phyloP scores from a whole-genome alignment of 2,888 invertebrate genomes.

The Ommatoiulus sabulosus region DNA sequence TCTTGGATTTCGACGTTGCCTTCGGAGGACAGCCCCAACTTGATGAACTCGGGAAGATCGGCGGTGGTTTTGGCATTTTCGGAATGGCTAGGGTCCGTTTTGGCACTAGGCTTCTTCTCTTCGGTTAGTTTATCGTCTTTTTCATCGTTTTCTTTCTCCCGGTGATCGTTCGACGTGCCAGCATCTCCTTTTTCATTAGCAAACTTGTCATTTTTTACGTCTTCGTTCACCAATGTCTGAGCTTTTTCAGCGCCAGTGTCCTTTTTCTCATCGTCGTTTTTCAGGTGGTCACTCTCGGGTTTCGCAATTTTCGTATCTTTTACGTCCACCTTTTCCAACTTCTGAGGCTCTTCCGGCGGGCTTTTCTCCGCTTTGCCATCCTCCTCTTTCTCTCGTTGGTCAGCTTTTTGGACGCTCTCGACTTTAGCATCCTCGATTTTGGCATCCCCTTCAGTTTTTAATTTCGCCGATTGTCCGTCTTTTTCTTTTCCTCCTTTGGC shows the following conservation, averaged over 20 bases:
- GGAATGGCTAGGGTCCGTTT: slow-evolving; percentile 13
- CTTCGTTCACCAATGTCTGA: background rate
- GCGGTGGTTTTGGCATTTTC: background rate
- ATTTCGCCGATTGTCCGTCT: too few relatives aligned
- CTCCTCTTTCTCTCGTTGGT: background rate
- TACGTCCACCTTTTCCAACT: background rate
- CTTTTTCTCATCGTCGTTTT: too few relatives aligned
- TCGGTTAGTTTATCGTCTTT: background rate
- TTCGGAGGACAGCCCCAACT: background rate
- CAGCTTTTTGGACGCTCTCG: background rate
- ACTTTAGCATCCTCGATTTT: background rate
- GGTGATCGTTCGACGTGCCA: background rate
- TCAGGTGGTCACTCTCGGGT: too few relatives aligned
- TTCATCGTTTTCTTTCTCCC: background rate
- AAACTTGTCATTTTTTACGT: background rate
- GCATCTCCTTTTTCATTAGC: background rate
- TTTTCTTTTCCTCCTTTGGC: background rate
- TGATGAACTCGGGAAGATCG: background rate
- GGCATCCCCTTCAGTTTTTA: too few relatives aligned
- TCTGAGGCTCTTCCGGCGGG: background rate
- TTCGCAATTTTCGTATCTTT: background rate
- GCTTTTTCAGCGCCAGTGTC: background rate
- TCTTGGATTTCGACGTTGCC: background rate
- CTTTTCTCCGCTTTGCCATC: background rate
- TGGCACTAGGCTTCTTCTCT: background rate